phyloP scores from a whole-genome alignment of 1,140 invertebrate species.

The Neodiprion fabricii region DNA sequence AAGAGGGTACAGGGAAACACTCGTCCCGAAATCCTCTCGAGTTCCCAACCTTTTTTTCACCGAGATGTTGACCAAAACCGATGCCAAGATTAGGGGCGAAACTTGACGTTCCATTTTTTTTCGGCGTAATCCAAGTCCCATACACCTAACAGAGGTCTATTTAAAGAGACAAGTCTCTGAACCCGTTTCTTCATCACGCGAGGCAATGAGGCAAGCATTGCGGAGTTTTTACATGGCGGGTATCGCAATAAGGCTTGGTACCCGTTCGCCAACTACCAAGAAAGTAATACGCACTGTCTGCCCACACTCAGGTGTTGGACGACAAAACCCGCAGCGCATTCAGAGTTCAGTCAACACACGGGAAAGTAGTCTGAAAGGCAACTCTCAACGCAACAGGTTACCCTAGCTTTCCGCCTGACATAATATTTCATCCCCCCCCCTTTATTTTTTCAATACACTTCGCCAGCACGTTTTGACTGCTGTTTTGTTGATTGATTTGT shows the following conservation, averaged over 20 bases:
- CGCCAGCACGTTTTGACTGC: no score
- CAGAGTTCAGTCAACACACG: neutral
- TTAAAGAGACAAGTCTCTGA: neutral
- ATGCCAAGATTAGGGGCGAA: neutral
- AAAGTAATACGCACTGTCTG: neutral
- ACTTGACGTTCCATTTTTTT: neutral
- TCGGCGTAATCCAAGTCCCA: neutral
- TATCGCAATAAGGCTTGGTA: neutral
- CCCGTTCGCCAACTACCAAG: neutral
- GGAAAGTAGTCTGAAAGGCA: neutral
- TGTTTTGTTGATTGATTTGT: no score
- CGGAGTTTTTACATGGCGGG: neutral
- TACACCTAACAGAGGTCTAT: neutral
- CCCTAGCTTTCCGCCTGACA: neutral
- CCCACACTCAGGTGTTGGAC: slow-evolving; percentile 2
- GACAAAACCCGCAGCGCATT: neutral
- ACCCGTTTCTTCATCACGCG: neutral
- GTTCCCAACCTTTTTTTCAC: neutral
- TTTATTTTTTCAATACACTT: no score
- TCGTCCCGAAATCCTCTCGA: neutral
- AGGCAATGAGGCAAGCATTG: no score
- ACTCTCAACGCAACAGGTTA: slow-evolving; percentile 1
- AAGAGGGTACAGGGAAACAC: neutral
- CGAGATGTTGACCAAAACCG: neutral
- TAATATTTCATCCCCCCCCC: no score